These are phyloP conservation scores for Sciurus vulgaris DNA, from an alignment of 2,797 vertebrate species.

Conservation along the genomic window DNA sequence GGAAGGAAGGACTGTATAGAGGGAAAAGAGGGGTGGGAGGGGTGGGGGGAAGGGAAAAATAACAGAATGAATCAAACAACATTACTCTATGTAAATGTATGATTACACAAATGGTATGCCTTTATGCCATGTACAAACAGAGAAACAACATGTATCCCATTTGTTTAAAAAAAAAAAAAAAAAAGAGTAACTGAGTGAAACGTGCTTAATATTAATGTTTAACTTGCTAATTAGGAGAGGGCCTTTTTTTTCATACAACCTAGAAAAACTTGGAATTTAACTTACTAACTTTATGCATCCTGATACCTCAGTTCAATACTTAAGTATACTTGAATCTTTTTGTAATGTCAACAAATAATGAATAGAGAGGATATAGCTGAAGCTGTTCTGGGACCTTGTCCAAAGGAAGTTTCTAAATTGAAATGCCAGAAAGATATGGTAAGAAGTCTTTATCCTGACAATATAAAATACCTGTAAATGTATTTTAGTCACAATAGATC, in stretches of 20 bases:
- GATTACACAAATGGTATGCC: too few relatives aligned
- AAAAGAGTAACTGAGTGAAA: conserved; percentile 39
- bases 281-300: conserved; percentile 55
- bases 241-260: not conserved
- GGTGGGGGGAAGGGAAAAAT: too few relatives aligned
- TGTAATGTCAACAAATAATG: conserved; percentile 20
- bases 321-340: conserved; percentile 56
- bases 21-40: too few relatives aligned
- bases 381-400: not conserved
- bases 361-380: conserved; percentile 28
- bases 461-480: conserved; percentile 20
- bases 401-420: conserved; percentile 64
- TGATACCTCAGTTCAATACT: conserved; percentile 54
- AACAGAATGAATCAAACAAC: too few relatives aligned
- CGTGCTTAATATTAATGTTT: not conserved
- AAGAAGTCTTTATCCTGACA: conserved; percentile 56
- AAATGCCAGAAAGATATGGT: conserved; percentile 53
- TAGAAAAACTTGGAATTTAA: conserved; percentile 60
- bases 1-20: too few relatives aligned
- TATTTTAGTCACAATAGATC: conserved; percentile 52
- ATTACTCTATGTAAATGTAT: too few relatives aligned
- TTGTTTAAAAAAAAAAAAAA: too few relatives aligned
- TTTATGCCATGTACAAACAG: too few relatives aligned
- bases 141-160: too few relatives aligned
- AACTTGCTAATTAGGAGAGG: not conserved